Base-by-base conservation (phyloP, 2,888 invertebrate genomes). In the Amaurobius ferox region DNA sequence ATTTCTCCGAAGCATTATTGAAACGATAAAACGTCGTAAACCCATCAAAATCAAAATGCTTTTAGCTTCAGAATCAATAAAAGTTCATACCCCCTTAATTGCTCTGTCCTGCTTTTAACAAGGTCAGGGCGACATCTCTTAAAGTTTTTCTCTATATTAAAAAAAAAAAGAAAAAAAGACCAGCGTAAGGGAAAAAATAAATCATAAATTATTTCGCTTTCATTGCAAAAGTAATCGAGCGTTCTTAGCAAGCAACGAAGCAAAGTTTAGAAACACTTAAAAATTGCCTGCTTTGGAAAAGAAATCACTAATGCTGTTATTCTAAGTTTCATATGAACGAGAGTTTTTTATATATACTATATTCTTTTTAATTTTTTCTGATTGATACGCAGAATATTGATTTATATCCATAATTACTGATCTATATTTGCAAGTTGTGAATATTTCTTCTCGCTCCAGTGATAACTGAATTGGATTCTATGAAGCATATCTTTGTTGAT, bases 331-430 rank as follows among this genome's bases (percentile, higher is more conserved):
- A 5, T 16, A 55, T 55, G 19, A 55, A 55, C 23, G 55, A 55
- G 55, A 23, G 19, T 55, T 55, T 55, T 23, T 55, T 16, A 5
- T 11, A 5, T 35, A 35, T 35, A 11, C 35, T 11, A 11, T 16
- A 7, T 9, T 44, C 2, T 2, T 16, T 44, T 44, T 16, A 7
- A 35, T 44, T 2, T 44, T 5, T 16, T 44, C 11, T 55, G 13
- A 19, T 6, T 55, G 5, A 1, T 55, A 1, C 5, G 55, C 55
- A 55, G 3, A 23, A 55, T 55, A 23, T 55, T 55, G 55, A 55
- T 55, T 55, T 55, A 55, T 55, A 23, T 5, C 23, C 5, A 55
- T 55, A 23, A 55, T 55, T 55, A 55, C 55, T 55, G 55, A 55
- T 55, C 55, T 23, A 55, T 55, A 6, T 55, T 55, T 23, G 6